Conservation (phyloP, 2,797 vertebrate species). For the Pelodytes ibericus region DNA sequence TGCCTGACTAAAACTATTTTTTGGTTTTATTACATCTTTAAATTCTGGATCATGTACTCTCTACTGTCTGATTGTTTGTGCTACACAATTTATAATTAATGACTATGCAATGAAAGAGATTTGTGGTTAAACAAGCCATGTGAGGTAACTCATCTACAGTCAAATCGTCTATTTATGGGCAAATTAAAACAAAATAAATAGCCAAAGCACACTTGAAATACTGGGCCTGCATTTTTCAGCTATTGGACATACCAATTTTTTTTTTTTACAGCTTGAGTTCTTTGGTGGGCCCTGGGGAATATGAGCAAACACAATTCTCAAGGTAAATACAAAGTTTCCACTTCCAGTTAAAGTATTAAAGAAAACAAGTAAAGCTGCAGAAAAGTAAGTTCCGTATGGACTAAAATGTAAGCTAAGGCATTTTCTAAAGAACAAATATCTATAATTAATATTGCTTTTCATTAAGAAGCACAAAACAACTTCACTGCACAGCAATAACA, state of each 20-base stretch:
- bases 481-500: not conserved
- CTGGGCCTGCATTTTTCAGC: not conserved
- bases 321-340: not conserved
- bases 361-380: not conserved
- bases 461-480: not conserved
- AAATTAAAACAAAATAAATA: not conserved
- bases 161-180: too few species aligned
- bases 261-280: not conserved
- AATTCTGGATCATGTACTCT: too few species aligned
- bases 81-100: too few species aligned
- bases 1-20: too few species aligned
- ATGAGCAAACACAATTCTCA: not conserved
- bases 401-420: not conserved
- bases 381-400: not conserved
- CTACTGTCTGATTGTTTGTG: too few species aligned
- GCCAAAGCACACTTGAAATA: not conserved
- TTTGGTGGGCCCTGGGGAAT: not conserved
- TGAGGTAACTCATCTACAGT: too few species aligned
- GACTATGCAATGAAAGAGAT: too few species aligned
- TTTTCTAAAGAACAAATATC: conserved; percentile 5
- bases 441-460: conserved; percentile 1
- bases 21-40: too few species aligned
- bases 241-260: not conserved
- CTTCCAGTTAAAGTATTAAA: conserved; percentile 1
- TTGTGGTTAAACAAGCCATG: too few species aligned